Percentiles rank a stretch among this genome's conserved stretches.
These are phyloP conservation scores for Caenorhabditis japonica DNA, from an alignment of 2,888 invertebrate species.

Conservation along the genomic window DNA sequence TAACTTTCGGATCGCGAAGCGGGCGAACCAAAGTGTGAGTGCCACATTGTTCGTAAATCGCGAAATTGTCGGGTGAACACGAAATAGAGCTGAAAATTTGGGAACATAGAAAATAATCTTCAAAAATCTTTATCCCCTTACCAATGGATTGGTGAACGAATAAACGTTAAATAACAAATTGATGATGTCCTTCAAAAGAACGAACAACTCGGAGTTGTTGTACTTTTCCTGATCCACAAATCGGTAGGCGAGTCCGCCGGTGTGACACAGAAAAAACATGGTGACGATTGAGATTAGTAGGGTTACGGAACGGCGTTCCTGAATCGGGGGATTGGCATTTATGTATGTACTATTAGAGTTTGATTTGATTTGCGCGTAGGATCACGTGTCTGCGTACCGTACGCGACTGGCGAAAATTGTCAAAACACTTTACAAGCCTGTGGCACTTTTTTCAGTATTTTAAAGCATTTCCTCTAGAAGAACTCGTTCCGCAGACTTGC, in stretches of 20 bases:
- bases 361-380: too few relatives aligned
- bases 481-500: too few relatives aligned
- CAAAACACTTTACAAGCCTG: too few relatives aligned
- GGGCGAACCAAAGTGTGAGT: conserved; percentile 54
- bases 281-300: conserved; percentile 75
- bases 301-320: conserved; percentile 71
- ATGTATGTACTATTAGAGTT: too few relatives aligned
- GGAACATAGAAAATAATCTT: too few relatives aligned
- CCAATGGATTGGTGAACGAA: conserved; percentile 75
- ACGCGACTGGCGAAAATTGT: too few relatives aligned
- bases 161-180: conserved; percentile 77
- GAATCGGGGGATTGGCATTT: neutral
- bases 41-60: conserved; percentile 66
- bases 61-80: conserved; percentile 76
- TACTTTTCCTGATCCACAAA: conserved; percentile 69
- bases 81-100: conserved; percentile 73
- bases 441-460: too few relatives aligned
- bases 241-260: conserved; percentile 74
- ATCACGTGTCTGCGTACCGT: too few relatives aligned
- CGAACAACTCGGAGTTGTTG: conserved; percentile 62
- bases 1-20: conserved; percentile 51
- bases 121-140: conserved; percentile 42
- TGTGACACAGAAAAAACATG: conserved; percentile 75
- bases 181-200: conserved; percentile 73
- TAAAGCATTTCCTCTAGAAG: too few relatives aligned